Conservation (phyloP, 1,140 invertebrate genomes). For the Heliconius congener region DNA sequence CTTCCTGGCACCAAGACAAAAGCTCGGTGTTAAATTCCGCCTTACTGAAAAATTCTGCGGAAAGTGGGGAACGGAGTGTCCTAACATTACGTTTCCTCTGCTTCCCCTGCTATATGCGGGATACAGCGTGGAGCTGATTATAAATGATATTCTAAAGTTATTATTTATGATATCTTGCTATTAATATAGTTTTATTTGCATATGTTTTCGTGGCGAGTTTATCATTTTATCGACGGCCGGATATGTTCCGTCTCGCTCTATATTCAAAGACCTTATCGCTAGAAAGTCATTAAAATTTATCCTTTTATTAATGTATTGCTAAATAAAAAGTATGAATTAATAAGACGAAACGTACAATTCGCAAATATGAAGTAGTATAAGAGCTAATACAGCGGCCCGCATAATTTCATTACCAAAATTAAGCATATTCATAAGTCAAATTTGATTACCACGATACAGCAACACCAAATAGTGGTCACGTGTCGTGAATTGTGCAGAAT, state of each 20-base stretch:
- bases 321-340: too few species aligned
- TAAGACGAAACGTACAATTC: constrained; percentile 1
- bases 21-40: too few species aligned
- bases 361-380: constrained; percentile 37
- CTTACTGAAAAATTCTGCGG: too few species aligned
- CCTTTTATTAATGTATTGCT: constrained; percentile 17
- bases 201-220: constrained; percentile 50
- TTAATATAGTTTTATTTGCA: neutral
- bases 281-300: constrained; percentile 33
- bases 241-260: constrained; percentile 55
- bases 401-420: constrained; percentile 69
- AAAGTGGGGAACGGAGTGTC: too few species aligned
- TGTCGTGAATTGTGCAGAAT: constrained; percentile 71
- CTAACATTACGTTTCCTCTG: too few species aligned
- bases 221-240: constrained; percentile 61
- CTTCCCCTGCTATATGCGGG: too few species aligned
- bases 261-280: constrained; percentile 61
- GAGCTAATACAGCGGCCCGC: constrained; percentile 63
- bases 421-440: constrained; percentile 60
- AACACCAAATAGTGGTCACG: constrained; percentile 75
- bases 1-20: too few species aligned
- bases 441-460: constrained; percentile 59
- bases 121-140: too few species aligned
- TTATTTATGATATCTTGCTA: neutral
- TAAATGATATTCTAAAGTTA: neutral